Evolutionary conservation across 2,888 invertebrate species (phyloP).

Genomic region (Hirtodrosophila confusa): DNA sequence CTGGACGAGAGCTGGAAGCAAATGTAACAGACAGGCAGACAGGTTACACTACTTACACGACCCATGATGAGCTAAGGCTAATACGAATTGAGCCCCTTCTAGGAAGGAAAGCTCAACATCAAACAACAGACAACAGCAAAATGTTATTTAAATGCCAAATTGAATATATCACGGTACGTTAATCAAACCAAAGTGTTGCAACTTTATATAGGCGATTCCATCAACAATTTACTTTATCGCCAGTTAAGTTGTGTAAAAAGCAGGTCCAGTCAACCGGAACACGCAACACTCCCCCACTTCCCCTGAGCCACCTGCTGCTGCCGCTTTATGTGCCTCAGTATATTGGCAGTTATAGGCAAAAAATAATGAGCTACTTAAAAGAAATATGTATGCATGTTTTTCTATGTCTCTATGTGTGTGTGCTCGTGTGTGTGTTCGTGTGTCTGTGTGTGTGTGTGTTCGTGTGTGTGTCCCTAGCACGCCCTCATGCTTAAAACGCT

Average conservation of each 20-base stretch:
- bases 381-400: constrained; percentile 44
- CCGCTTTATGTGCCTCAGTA: constrained; percentile 14
- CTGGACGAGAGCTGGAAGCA: background rate
- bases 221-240: constrained; percentile 9
- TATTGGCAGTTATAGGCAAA: constrained; percentile 45
- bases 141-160: constrained; percentile 34
- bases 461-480: constrained; percentile 2
- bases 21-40: constrained; percentile 9
- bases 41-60: constrained; percentile 7
- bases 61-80: too few species aligned
- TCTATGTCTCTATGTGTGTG: background rate
- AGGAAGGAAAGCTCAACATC: too few species aligned
- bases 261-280: background rate
- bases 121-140: constrained; percentile 7
- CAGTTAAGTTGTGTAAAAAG: background rate
- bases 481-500: constrained; percentile 21
- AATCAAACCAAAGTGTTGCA: constrained; percentile 23
- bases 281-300: too few species aligned
- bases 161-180: constrained; percentile 29
- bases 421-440: background rate
- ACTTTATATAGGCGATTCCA: constrained; percentile 6
- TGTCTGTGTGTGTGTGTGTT: background rate
- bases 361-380: constrained; percentile 71
- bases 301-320: background rate
- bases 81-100: too few species aligned